Conservation (phyloP, 2,113 vertebrate species). For the Bombycilla garrulus region DNA sequence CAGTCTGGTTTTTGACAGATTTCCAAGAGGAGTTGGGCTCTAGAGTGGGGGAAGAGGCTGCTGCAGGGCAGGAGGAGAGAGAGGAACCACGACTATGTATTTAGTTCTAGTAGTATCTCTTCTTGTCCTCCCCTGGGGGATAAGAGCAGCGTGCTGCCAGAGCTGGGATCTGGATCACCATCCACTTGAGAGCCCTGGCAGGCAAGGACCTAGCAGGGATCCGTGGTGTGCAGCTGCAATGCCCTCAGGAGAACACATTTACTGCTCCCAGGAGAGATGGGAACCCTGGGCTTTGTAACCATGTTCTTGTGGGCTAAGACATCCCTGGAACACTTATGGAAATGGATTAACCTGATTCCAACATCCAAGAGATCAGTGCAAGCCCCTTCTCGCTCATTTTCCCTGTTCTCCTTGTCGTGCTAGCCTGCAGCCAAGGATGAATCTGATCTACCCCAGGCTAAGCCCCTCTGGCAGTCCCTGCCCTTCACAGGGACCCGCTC, state of each 20-base stretch:
- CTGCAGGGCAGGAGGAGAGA: neutral
- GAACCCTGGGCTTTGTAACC: neutral
- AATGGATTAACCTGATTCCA: neutral
- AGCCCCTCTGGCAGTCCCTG: neutral
- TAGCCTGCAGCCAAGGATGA: neutral
- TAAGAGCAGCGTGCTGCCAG: neutral
- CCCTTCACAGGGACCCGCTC: neutral
- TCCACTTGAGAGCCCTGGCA: neutral
- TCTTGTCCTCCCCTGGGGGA: accelerated
- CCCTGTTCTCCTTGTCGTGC: neutral
- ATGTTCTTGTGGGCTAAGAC: accelerated
- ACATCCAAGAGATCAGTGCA: neutral
- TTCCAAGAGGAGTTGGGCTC: neutral
- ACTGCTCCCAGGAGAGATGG: neutral
- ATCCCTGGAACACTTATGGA: neutral
- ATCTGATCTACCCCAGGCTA: neutral
- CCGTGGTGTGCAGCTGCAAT: neutral
- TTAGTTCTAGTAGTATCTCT: neutral
- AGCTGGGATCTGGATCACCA: neutral
- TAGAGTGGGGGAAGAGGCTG: neutral
- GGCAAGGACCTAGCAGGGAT: neutral
- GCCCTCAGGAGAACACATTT: neutral
- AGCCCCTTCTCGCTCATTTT: neutral
- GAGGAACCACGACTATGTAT: accelerated
- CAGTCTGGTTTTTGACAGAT: neutral